Percentiles rank a stretch among this genome's conserved stretches.
These are phyloP conservation scores for Drosophila novamexicana DNA, from an alignment of 1,140 invertebrate species.

Conservation along the genomic window DNA sequence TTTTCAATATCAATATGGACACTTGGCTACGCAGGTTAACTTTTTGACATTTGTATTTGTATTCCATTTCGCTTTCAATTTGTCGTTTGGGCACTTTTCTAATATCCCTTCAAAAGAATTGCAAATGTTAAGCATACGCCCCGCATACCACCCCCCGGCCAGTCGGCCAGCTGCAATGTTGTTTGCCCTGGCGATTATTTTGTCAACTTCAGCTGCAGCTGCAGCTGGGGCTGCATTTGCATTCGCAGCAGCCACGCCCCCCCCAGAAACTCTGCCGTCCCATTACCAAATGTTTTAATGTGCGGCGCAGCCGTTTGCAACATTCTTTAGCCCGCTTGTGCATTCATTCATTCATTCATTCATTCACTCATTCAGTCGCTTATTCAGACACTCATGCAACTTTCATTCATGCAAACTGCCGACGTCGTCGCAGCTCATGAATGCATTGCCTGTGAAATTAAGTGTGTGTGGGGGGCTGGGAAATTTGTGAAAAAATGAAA, in stretches of 20 bases:
- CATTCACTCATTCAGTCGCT: slow-evolving; percentile 73
- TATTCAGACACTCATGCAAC: slow-evolving; percentile 72
- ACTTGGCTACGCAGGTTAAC: too few relatives aligned
- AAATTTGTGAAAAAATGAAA: slow-evolving; percentile 45
- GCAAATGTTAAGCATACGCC: slow-evolving; percentile 76
- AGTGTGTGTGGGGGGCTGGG: slow-evolving; percentile 1
- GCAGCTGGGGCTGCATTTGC: slow-evolving; percentile 37
- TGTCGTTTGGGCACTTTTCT: slow-evolving; percentile 56
- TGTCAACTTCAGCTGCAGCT: slow-evolving; percentile 30
- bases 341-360: slow-evolving; percentile 35
- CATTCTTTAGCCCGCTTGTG: slow-evolving; percentile 51
- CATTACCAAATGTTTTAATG: slow-evolving; percentile 71
- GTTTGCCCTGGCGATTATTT: slow-evolving; percentile 46
- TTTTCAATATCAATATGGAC: too few relatives aligned
- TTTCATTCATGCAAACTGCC: slow-evolving; percentile 73
- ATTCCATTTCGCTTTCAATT: slow-evolving; percentile 74
- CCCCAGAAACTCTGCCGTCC: background rate
- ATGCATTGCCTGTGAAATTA: slow-evolving; percentile 53
- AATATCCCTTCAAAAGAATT: slow-evolving; percentile 68
- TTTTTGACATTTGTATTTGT: slow-evolving; percentile 48
- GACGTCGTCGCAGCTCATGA: slow-evolving; percentile 40
- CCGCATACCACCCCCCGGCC: background rate
- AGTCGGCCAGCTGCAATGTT: slow-evolving; percentile 12
- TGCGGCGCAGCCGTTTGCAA: slow-evolving; percentile 68
- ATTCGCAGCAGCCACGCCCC: slow-evolving; percentile 12